Conservation (phyloP, 2,888 invertebrate species). For the Cordilura impudica region DNA sequence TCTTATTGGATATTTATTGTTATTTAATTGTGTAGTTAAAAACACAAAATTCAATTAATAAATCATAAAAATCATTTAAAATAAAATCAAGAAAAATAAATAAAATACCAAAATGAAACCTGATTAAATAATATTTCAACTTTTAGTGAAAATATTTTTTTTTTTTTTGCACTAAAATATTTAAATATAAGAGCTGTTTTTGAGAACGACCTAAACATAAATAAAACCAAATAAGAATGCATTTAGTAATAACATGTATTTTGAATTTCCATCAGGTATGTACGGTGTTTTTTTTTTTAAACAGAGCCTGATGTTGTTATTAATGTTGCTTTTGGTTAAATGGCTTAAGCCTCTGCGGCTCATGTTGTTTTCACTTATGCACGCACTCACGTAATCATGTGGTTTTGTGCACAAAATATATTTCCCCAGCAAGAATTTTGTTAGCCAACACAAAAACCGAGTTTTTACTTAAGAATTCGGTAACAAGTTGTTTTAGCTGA, state of each 20-base stretch:
- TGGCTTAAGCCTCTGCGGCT: neutral
- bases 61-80: constrained; percentile 41
- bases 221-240: too few relatives aligned
- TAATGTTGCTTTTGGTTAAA: neutral
- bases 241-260: neutral
- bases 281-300: neutral
- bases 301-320: neutral
- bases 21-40: constrained; percentile 1
- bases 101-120: constrained; percentile 30
- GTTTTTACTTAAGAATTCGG: too few relatives aligned
- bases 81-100: constrained; percentile 8
- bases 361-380: constrained; percentile 13
- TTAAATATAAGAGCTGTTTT: neutral
- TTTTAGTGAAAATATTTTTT: neutral
- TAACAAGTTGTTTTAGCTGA: too few relatives aligned
- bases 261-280: neutral
- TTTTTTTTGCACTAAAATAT: neutral
- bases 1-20: neutral
- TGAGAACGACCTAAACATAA: neutral
- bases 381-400: constrained; percentile 40
- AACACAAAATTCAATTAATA: constrained; percentile 38
- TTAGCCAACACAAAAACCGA: too few relatives aligned
- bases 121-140: constrained; percentile 33
- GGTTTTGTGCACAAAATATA: constrained; percentile 4
- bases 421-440: neutral